Percentiles rank a stretch among this genome's conserved stretches.
phyloP scores from a whole-genome alignment of 2,797 vertebrate genomes.

The Harpagifer antarcticus region DNA sequence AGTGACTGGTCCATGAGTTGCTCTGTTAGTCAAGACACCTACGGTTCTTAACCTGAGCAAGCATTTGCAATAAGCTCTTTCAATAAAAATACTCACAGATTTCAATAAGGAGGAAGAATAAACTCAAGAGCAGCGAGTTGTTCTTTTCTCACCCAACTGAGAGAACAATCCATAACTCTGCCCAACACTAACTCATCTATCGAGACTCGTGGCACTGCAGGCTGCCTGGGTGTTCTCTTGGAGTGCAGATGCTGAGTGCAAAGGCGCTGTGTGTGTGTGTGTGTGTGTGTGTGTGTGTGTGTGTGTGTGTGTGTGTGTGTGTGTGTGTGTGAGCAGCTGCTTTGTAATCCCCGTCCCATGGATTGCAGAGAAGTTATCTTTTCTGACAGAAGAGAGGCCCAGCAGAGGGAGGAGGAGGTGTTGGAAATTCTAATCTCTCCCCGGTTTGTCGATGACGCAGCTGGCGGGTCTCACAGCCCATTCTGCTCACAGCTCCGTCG shows the following conservation, averaged over 20 bases:
- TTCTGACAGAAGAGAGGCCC: constrained; percentile 53
- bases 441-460: constrained; percentile 61
- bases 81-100: background rate
- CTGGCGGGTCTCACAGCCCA: constrained; percentile 41
- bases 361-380: constrained; percentile 52
- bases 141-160: constrained; percentile 27
- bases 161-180: constrained; percentile 46
- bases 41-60: background rate
- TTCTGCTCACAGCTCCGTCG: constrained; percentile 46
- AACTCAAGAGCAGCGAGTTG: background rate
- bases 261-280: background rate
- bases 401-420: constrained; percentile 50
- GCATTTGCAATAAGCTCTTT: background rate
- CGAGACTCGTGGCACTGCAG: background rate
- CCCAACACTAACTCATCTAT: constrained; percentile 19
- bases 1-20: background rate
- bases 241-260: constrained; percentile 20
- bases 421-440: constrained; percentile 69
- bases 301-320: constrained; percentile 6
- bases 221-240: background rate
- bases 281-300: constrained; percentile 13
- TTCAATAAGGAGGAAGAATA: background rate
- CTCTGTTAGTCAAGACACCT: background rate
- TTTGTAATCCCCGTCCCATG: constrained; percentile 42
- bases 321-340: constrained; percentile 29